These are phyloP conservation scores for Pyxicephalus adspersus DNA, from an alignment of 2,113 vertebrate species.

Conservation along the genomic window DNA sequence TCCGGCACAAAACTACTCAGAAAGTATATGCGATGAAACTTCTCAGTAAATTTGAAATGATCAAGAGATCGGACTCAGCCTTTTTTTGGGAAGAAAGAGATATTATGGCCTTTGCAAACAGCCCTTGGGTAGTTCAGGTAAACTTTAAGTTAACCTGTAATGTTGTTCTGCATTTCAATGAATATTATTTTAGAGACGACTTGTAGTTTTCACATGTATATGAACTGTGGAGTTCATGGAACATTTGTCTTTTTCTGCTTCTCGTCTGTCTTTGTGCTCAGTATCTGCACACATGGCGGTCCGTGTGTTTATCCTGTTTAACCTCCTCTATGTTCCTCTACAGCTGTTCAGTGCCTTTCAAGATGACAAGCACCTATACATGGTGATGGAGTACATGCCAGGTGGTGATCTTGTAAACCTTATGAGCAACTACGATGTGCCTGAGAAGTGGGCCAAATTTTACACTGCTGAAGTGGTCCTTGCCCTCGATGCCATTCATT, in stretches of 20 bases:
- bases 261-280: no score
- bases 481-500: conserved; percentile 96
- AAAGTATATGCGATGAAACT: conserved; percentile 98
- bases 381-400: conserved; percentile 99
- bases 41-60: conserved; percentile 99
- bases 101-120: conserved; percentile 98
- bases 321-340: not conserved
- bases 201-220: no score
- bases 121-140: conserved; percentile 98
- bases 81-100: conserved; percentile 99
- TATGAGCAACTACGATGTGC: conserved; percentile 98
- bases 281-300: no score
- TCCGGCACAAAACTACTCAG: conserved; percentile 94
- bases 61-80: conserved; percentile 97
- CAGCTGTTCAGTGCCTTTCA: conserved; percentile 98
- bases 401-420: conserved; percentile 99
- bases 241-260: no score
- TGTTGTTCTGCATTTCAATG: no score
- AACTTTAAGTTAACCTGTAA: not conserved
- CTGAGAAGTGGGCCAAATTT: conserved; percentile 98
- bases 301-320: no score
- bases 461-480: conserved; percentile 97
- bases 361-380: conserved; percentile 95
- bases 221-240: no score
- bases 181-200: no score